phyloP scores from a whole-genome alignment of 2,888 invertebrate species.

The Neoascia interrupta region DNA sequence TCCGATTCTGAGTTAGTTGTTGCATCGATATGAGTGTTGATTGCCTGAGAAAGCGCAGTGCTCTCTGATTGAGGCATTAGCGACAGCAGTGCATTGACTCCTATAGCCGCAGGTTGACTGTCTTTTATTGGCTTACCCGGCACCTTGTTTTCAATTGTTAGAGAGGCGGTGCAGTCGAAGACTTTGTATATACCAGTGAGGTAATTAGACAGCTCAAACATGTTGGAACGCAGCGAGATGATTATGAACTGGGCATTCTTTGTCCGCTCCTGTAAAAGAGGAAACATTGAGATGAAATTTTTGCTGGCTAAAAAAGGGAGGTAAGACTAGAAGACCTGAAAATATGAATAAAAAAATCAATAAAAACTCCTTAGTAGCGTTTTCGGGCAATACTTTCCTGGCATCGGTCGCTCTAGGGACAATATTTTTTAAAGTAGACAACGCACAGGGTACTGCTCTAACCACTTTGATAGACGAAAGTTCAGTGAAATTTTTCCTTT shows the following conservation, averaged over 20 bases:
- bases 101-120: background rate
- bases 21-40: constrained; percentile 1
- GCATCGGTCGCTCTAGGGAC: too few species aligned
- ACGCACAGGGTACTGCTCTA: too few species aligned
- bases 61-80: constrained; percentile 49
- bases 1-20: background rate
- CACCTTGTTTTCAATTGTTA: constrained; percentile 82
- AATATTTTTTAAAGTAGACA: too few species aligned
- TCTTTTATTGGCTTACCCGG: background rate
- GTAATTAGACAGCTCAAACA: constrained; percentile 97
- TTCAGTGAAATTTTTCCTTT: too few species aligned
- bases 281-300: background rate
- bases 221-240: constrained; percentile 96
- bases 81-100: constrained; percentile 1
- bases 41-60: constrained; percentile 46
- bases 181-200: constrained; percentile 98
- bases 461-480: too few species aligned
- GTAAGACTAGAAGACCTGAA: background rate
- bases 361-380: too few species aligned
- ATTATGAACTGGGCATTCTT: constrained; percentile 99
- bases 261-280: constrained; percentile 87
- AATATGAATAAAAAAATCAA: background rate
- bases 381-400: too few species aligned
- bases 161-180: constrained; percentile 90
- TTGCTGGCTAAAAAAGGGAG: background rate